Conservation (phyloP, 2,888 invertebrate genomes). For the Periphyllus acericola region DNA sequence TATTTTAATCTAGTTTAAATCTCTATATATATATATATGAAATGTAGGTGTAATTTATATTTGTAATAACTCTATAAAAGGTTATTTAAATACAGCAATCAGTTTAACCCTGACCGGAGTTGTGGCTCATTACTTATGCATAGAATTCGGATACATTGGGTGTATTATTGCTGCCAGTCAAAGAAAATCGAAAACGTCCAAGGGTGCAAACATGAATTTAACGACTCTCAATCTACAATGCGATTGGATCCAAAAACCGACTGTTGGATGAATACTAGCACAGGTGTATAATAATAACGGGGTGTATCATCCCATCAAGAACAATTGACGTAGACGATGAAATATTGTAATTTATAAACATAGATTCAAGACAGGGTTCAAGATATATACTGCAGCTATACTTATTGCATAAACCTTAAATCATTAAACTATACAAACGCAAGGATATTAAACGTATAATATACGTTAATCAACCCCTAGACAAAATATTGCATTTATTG, state of each 20-base stretch:
- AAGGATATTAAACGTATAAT: no score
- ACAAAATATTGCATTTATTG: no score
- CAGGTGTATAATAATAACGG: constrained; percentile 27
- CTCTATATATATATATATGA: no score
- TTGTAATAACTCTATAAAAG: no score
- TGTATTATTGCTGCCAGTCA: constrained; percentile 47
- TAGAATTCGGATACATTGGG: constrained; percentile 36
- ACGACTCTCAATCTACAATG: constrained; percentile 25
- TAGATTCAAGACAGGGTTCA: background rate
- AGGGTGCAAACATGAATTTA: constrained; percentile 3
- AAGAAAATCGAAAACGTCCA: constrained; percentile 48
- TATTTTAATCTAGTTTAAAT: no score
- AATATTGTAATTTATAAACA: constrained; percentile 12
- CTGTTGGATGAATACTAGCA: background rate
- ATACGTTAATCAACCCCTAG: no score
- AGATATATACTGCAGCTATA: no score
- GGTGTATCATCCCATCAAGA: background rate
- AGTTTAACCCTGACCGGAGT: constrained; percentile 40
- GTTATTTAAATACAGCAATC: constrained; percentile 25
- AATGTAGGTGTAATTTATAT: no score
- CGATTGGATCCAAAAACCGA: constrained; percentile 31
- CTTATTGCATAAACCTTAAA: no score
- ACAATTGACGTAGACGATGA: background rate
- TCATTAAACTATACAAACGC: no score
- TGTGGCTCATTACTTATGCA: constrained; percentile 56